These are phyloP conservation scores for Adelphocoris suturalis DNA, from an alignment of 2,888 invertebrate genomes.

Conservation along the genomic window DNA sequence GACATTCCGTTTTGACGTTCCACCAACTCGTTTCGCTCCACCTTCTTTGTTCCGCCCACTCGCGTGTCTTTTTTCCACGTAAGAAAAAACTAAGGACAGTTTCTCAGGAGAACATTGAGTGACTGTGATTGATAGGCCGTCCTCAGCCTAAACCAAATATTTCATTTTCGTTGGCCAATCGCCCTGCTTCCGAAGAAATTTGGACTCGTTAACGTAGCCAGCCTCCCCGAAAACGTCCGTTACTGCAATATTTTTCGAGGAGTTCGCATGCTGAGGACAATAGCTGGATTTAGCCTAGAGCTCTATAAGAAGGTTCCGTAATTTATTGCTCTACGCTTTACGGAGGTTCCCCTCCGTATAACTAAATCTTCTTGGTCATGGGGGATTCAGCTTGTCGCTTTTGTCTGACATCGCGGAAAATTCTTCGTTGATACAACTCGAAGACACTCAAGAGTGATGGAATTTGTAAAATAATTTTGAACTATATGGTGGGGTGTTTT, in stretches of 20 bases:
- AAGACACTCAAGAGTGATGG: background rate
- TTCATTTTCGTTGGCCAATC: constrained; percentile 49
- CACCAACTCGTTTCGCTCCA: constrained; percentile 32
- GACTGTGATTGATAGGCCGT: constrained; percentile 56
- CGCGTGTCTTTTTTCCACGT: background rate
- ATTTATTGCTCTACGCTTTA: background rate
- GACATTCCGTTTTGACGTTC: constrained; percentile 45
- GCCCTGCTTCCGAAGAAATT: background rate
- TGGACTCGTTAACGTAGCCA: background rate
- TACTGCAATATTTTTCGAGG: background rate
- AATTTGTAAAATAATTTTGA: background rate
- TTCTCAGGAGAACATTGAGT: constrained; percentile 16
- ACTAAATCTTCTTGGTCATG: background rate
- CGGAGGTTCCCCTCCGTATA: background rate
- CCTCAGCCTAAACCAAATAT: constrained; percentile 41
- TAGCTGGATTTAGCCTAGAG: background rate
- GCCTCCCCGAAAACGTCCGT: background rate
- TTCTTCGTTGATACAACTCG: background rate
- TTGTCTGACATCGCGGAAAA: background rate
- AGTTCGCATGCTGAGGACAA: background rate
- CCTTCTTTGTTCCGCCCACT: background rate
- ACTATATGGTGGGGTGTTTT: no score
- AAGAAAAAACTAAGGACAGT: constrained; percentile 26
- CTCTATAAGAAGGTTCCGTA: background rate
- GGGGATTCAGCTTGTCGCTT: background rate